Percentiles rank a stretch among this genome's conserved stretches.
phyloP scores from a whole-genome alignment of 2,888 invertebrate genomes.

The Linnaemya vulpina region DNA sequence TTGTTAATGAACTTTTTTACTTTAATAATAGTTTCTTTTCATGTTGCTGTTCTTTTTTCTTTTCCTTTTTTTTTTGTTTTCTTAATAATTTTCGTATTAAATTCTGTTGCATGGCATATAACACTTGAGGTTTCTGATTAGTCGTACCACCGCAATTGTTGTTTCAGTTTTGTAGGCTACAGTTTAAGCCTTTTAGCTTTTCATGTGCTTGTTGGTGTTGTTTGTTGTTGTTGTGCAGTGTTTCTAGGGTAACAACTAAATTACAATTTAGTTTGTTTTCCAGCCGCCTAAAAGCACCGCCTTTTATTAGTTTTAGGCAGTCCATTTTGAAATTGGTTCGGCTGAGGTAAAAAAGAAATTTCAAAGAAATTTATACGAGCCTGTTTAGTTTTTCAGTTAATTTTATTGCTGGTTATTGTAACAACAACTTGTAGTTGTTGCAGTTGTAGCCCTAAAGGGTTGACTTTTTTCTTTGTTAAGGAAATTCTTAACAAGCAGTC shows the following conservation, averaged over 20 bases:
- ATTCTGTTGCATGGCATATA: conserved; percentile 37
- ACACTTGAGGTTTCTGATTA: conserved; percentile 39
- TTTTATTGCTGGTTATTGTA: conserved; percentile 16
- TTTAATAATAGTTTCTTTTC: conserved; percentile 40
- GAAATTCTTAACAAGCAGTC: conserved; percentile 48
- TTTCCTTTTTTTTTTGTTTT: conserved; percentile 8
- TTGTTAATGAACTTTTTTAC: conserved; percentile 72
- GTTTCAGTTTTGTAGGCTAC: conserved; percentile 19
- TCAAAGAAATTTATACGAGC: conserved; percentile 40
- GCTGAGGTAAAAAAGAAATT: conserved; percentile 48
- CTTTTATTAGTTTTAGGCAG: conserved; percentile 39
- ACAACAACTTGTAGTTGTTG: not conserved
- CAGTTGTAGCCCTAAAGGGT: conserved; percentile 38
- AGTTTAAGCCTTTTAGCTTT: conserved; percentile 32
- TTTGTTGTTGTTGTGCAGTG: conserved; percentile 28
- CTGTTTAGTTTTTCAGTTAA: conserved; percentile 14
- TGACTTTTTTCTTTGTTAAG: not conserved
- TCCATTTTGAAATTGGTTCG: conserved; percentile 58
- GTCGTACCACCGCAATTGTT: conserved; percentile 32
- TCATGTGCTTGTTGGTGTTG: conserved; percentile 14
- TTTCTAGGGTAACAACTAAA: conserved; percentile 58
- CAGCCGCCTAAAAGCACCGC: conserved; percentile 53
- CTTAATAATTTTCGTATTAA: conserved; percentile 25
- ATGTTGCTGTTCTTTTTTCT: not conserved
- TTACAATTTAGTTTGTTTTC: conserved; percentile 46